phyloP scores from a whole-genome alignment of 2,888 invertebrate species.

The Eupithecia vulgata region DNA sequence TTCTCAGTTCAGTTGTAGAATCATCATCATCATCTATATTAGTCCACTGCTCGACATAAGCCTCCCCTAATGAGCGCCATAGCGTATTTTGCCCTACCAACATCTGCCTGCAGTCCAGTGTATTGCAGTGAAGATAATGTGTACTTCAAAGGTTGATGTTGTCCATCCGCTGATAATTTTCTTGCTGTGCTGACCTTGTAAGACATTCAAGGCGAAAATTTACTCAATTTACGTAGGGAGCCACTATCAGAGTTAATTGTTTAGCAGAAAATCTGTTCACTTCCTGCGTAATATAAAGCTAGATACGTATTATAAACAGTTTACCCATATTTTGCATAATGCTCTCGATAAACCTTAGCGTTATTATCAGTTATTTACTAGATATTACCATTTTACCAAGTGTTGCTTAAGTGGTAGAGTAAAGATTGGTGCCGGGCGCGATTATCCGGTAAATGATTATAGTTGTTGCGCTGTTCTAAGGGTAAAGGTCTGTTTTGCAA shows the following conservation, averaged over 20 bases:
- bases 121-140: background rate
- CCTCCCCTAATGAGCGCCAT: no score
- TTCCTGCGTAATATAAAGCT: background rate
- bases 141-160: background rate
- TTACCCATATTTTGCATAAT: slow-evolving; percentile 44
- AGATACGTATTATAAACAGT: slow-evolving; percentile 26
- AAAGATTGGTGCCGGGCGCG: slow-evolving; percentile 19
- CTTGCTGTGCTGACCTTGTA: background rate
- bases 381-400: slow-evolving; percentile 27
- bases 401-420: slow-evolving; percentile 25
- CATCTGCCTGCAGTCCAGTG: no score
- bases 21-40: no score
- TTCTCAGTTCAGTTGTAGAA: no score
- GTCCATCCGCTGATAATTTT: background rate
- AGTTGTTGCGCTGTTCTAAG: slow-evolving; percentile 19
- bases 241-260: background rate
- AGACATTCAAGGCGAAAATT: background rate
- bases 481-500: slow-evolving; percentile 18
- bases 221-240: no score
- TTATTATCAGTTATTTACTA: slow-evolving; percentile 13
- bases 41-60: no score
- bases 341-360: slow-evolving; percentile 30
- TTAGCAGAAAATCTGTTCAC: background rate
- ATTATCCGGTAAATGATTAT: slow-evolving; percentile 32
- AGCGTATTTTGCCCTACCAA: no score